Evolutionary conservation across 2,888 invertebrate species (phyloP).

Genomic region (Blera fallax): DNA sequence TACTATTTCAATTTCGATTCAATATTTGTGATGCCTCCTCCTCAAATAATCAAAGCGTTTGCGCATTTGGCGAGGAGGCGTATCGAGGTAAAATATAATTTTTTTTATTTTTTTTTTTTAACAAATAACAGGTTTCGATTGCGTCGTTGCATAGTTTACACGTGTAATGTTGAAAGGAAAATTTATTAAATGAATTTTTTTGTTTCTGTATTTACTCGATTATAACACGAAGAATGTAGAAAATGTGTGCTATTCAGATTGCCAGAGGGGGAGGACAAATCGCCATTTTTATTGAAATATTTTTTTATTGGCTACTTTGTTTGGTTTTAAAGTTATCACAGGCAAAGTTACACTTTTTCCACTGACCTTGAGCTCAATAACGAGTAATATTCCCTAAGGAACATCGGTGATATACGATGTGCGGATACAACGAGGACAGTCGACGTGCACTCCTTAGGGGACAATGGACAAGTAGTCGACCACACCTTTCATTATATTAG

Average conservation of each 20-base stretch:
- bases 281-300: too few species aligned
- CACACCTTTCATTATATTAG: background rate
- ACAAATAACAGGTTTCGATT: constrained; percentile 23
- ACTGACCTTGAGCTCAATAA: background rate
- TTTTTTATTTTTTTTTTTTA: background rate
- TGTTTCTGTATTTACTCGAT: background rate
- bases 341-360: background rate
- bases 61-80: background rate
- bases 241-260: too few species aligned
- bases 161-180: background rate
- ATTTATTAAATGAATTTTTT: background rate
- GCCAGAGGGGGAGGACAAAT: too few species aligned
- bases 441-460: background rate
- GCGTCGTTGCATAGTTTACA: constrained; percentile 19
- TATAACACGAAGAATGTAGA: too few species aligned
- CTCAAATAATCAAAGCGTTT: background rate
- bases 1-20: background rate
- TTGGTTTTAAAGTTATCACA: too few species aligned
- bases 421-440: background rate
- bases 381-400: background rate
- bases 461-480: background rate
- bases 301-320: too few species aligned
- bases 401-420: background rate
- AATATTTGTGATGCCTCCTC: constrained; percentile 11
- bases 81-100: background rate